A percentile compares a stretch with the other conserved stretches of the same genome.
phyloP scores from a whole-genome alignment of 1,140 invertebrate species.

The Eupristina koningsbergeri region DNA sequence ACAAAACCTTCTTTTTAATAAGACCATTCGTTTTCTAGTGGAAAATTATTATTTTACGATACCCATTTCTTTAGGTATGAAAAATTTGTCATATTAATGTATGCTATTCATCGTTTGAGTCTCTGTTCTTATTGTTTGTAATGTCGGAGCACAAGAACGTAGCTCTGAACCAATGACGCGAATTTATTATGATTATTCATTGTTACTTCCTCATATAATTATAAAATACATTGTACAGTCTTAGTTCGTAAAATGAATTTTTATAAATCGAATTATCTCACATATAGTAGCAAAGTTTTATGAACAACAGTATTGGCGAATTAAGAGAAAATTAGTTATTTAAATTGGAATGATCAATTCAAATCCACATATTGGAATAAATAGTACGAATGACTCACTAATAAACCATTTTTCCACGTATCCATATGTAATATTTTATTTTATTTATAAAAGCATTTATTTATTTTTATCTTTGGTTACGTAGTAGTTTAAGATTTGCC shows the following conservation, averaged over 20 bases:
- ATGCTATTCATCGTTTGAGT: background rate
- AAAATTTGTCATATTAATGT: constrained; percentile 4
- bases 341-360: no score
- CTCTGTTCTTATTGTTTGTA: background rate
- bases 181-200: background rate
- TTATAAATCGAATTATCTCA: no score
- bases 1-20: background rate
- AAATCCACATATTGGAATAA: background rate
- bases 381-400: no score
- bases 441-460: background rate
- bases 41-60: constrained; percentile 5
- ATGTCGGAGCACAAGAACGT: background rate
- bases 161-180: background rate
- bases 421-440: background rate
- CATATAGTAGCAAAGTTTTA: no score
- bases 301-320: no score
- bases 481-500: background rate
- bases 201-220: no score
- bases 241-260: no score
- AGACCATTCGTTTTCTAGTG: background rate
- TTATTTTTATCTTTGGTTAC: background rate
- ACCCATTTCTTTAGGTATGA: background rate
- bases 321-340: no score
- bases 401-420: background rate
- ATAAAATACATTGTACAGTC: no score